Conservation (phyloP, 1,140 invertebrate genomes). For the Drosophila sucinea region DNA sequence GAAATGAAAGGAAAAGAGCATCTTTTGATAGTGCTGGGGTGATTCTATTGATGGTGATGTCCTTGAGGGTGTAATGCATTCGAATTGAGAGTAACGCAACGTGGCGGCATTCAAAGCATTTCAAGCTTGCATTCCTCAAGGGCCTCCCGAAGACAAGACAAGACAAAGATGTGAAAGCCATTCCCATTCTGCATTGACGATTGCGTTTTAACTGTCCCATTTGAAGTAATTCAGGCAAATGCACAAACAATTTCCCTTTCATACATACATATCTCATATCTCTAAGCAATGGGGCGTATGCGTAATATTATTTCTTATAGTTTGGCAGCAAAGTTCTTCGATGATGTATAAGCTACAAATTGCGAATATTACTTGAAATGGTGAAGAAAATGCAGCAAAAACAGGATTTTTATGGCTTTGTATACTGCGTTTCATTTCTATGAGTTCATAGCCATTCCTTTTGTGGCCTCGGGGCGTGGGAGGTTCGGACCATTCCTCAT, state of each 20-base stretch:
- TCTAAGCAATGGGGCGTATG: slow-evolving; percentile 49
- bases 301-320: slow-evolving; percentile 59
- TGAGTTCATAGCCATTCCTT: slow-evolving; percentile 5
- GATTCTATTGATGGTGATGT: slow-evolving; percentile 33
- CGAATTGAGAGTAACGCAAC: slow-evolving; percentile 33
- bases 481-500: background rate
- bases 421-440: background rate
- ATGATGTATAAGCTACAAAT: background rate
- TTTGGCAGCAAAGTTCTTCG: background rate
- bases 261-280: background rate
- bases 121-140: slow-evolving; percentile 46
- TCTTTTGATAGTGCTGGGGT: background rate
- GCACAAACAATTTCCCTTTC: slow-evolving; percentile 25
- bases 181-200: slow-evolving; percentile 27
- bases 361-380: background rate
- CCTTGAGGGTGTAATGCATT: slow-evolving; percentile 57
- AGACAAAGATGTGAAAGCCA: slow-evolving; percentile 12
- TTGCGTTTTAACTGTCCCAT: slow-evolving; percentile 65
- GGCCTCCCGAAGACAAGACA: slow-evolving; percentile 2
- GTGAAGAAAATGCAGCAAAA: background rate
- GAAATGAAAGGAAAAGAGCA: slow-evolving; percentile 24
- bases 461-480: background rate
- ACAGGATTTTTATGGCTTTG: background rate
- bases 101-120: slow-evolving; percentile 58
- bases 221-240: slow-evolving; percentile 58